phyloP scores from a whole-genome alignment of 1,140 invertebrate species.

The Drosophila mauritiana region DNA sequence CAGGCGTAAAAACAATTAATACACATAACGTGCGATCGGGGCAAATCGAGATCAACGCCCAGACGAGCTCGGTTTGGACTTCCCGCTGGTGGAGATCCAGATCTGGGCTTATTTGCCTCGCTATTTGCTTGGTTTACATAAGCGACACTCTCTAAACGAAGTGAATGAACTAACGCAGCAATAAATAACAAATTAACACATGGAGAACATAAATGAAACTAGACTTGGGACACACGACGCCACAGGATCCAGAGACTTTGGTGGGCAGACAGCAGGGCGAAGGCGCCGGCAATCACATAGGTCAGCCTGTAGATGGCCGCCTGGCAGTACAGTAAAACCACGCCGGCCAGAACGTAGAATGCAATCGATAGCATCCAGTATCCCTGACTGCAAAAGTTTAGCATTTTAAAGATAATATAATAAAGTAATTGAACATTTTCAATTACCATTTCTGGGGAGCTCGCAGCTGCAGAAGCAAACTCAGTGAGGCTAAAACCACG shows the following conservation, averaged over 20 bases:
- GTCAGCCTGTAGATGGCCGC: slow-evolving; percentile 86
- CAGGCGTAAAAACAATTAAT: slow-evolving; percentile 54
- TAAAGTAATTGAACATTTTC: not conserved
- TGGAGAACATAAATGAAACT: not conserved
- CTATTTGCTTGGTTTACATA: slow-evolving; percentile 21
- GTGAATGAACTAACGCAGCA: slow-evolving; percentile 26
- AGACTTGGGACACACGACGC: slow-evolving; percentile 14
- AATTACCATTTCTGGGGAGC: slow-evolving; percentile 79
- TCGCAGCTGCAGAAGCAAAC: slow-evolving; percentile 66
- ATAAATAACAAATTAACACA: slow-evolving; percentile 41
- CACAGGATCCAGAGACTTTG: slow-evolving; percentile 82
- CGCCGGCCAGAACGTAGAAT: slow-evolving; percentile 85
- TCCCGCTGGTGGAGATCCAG: slow-evolving; percentile 46
- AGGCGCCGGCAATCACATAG: slow-evolving; percentile 86
- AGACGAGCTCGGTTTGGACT: slow-evolving; percentile 60
- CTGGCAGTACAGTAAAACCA: slow-evolving; percentile 86
- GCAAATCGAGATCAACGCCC: slow-evolving; percentile 41
- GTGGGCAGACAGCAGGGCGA: slow-evolving; percentile 86
- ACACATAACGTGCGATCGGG: slow-evolving; percentile 30
- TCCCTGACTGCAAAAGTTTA: slow-evolving; percentile 83
- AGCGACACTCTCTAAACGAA: slow-evolving; percentile 4
- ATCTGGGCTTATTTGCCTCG: slow-evolving; percentile 14
- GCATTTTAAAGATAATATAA: not conserved
- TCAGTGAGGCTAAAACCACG: slow-evolving; percentile 50
- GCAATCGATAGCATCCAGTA: slow-evolving; percentile 85